These are phyloP conservation scores for Sorex araneus DNA, from an alignment of 2,113 vertebrate genomes.

Conservation along the genomic window DNA sequence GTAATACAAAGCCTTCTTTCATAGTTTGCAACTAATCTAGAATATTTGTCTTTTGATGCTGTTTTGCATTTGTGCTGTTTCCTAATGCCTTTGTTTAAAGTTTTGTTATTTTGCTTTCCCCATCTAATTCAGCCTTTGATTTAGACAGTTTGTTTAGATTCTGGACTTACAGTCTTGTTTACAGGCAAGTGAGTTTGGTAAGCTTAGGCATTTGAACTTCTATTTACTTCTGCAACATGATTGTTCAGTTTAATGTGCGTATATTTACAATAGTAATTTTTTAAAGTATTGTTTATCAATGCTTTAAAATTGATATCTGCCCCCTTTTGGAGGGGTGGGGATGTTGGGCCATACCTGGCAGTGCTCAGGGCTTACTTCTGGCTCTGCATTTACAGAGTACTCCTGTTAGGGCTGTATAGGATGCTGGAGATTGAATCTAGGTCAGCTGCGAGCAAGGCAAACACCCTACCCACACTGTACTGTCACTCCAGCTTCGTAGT, in stretches of 20 bases:
- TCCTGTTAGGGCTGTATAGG: too few relatives aligned
- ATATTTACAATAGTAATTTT: neutral
- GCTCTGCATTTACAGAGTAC: too few relatives aligned
- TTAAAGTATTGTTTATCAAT: conserved; percentile 42
- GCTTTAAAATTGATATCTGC: neutral
- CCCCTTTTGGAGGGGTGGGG: too few relatives aligned
- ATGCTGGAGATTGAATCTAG: too few relatives aligned
- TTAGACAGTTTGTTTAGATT: conserved; percentile 30
- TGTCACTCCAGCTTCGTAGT: neutral
- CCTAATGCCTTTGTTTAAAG: conserved; percentile 21
- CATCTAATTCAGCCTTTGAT: neutral
- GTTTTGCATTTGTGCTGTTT: neutral
- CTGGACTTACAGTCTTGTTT: neutral
- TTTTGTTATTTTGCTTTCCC: neutral
- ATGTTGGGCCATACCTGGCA: too few relatives aligned
- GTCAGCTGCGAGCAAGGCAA: too few relatives aligned
- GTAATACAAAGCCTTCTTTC: neutral
- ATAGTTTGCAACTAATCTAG: conserved; percentile 25
- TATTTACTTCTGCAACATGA: conserved; percentile 19
- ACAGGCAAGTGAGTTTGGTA: neutral
- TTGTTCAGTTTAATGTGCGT: neutral
- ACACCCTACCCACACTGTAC: too few relatives aligned
- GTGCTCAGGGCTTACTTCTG: too few relatives aligned
- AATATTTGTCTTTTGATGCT: neutral
- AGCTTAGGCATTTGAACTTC: neutral